phyloP scores from a whole-genome alignment of 2,888 invertebrate species.

The Crioceris asparagi region DNA sequence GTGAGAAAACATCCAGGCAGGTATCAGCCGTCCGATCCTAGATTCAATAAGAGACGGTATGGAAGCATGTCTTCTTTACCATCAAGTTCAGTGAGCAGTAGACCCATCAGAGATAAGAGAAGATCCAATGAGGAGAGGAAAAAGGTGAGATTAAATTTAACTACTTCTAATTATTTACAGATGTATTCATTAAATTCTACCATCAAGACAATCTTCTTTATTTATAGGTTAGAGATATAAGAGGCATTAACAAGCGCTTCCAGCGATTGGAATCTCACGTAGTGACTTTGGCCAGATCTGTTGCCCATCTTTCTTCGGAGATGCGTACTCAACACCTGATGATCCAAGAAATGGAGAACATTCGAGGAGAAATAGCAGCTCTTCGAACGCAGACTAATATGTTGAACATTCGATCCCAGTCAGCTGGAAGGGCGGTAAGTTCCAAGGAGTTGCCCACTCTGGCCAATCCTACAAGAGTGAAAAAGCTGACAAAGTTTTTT shows the following conservation, averaged over 20 bases:
- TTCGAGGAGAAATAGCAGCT: slow-evolving; percentile 70
- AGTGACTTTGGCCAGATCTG: slow-evolving; percentile 79
- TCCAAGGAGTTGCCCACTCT: slow-evolving; percentile 57
- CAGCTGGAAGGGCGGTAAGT: slow-evolving; percentile 45
- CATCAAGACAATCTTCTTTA: too few relatives aligned
- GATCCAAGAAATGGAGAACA: slow-evolving; percentile 82
- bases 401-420: slow-evolving; percentile 53
- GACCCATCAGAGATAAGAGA: slow-evolving; percentile 63
- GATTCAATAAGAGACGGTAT: slow-evolving; percentile 44
- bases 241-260: slow-evolving; percentile 79
- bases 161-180: too few relatives aligned
- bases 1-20: slow-evolving; percentile 39
- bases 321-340: slow-evolving; percentile 82
- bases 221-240: slow-evolving; percentile 39
- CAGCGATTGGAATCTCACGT: slow-evolving; percentile 84
- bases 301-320: slow-evolving; percentile 84
- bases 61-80: slow-evolving; percentile 77
- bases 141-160: too few relatives aligned
- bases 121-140: slow-evolving; percentile 59
- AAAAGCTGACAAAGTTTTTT: slow-evolving; percentile 86
- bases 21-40: slow-evolving; percentile 47
- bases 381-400: slow-evolving; percentile 57
- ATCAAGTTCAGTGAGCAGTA: slow-evolving; percentile 70
- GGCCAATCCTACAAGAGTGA: slow-evolving; percentile 77
- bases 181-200: too few relatives aligned